Evolutionary conservation across 2,888 invertebrate species (phyloP), one percentile per base, ranked within the genome.

Genomic region (Lottia gigantea): DNA sequence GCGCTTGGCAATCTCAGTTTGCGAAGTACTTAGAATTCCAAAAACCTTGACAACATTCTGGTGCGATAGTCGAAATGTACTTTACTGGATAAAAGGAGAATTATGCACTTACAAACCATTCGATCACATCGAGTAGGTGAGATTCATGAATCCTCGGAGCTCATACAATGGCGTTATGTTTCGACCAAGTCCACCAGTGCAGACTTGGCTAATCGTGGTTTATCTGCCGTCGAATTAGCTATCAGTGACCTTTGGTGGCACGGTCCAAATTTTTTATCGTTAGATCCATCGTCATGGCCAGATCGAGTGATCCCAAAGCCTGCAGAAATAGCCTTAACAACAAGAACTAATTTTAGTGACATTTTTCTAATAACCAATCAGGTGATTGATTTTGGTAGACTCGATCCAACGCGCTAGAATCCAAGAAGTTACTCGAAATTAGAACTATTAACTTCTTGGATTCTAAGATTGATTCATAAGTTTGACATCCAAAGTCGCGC

Each of bases 1-100:
- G 12, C 64, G n/a, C 2, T 6, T 64, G 25, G 16, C 49, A n/a
- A 16, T 45, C 12, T 26, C 23, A 25, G 49, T 68, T 3, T 45
- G 23, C n/a, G 26, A 46, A 23, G 66, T 31, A 19, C 19, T 71
- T 16, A 70, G 16, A 65, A 71, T 40, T 23, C 23, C 6, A 67
- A 55, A 47, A 55, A 67, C 16, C 31, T 66, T n/a, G 26, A 49
- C 7, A 12, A 49, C 49, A 12, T 49, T n/a, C 49, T 49, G 16
- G 15, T 49, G n/a, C 16, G 49, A 49, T 19, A 49, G 49, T 49
- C 49, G 14, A 19, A 49, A 49, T 19, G 16, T 49, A n/a, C 19
- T 49, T 6, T 49, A n/a, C 19, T 49, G 49, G 49, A 49, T 49
- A 8, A 16, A 19, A 19, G 49, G 49, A 6, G 16, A 49, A 49